These are phyloP conservation scores for Cepaea nemoralis DNA, from an alignment of 1,140 invertebrate species.

Conservation along the genomic window DNA sequence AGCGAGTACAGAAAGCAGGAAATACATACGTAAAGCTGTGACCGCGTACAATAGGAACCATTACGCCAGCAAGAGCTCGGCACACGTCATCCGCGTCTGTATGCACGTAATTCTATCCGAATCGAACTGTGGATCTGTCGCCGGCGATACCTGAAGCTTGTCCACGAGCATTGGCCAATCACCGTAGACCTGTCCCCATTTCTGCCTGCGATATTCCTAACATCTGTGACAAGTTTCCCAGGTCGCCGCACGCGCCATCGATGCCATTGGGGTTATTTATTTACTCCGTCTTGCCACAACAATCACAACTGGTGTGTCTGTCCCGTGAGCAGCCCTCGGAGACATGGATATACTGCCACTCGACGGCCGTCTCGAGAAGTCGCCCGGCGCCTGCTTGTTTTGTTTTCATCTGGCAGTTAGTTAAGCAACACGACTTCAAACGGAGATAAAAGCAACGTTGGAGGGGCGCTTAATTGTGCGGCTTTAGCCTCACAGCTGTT, in stretches of 20 bases:
- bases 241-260: neutral
- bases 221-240: neutral
- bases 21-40: too few species aligned
- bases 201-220: neutral
- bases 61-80: neutral
- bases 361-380: neutral
- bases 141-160: neutral
- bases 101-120: neutral
- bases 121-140: neutral
- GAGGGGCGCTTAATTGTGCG: neutral
- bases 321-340: neutral
- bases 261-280: neutral
- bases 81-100: neutral
- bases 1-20: too few species aligned
- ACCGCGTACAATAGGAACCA: neutral
- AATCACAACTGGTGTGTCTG: neutral
- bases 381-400: neutral
- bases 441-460: neutral
- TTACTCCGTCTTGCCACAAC: neutral
- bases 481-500: neutral
- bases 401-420: too few species aligned
- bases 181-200: neutral
- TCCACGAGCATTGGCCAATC: neutral
- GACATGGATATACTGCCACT: neutral
- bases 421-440: neutral